These are phyloP conservation scores for Leptoclinus maculatus DNA, from an alignment of 2,797 vertebrate species.

Conservation along the genomic window DNA sequence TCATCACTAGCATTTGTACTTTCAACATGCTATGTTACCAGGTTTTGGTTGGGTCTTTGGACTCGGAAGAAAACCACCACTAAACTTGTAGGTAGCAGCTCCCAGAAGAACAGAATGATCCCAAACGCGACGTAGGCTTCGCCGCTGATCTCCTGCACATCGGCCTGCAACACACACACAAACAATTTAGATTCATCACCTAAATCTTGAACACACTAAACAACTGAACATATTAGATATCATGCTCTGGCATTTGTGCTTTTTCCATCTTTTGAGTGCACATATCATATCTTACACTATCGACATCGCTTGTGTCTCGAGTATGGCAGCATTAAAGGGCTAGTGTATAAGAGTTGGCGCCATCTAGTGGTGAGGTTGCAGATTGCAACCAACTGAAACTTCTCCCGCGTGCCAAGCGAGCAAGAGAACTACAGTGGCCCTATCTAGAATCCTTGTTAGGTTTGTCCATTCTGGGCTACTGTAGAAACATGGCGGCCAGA, in stretches of 20 bases:
- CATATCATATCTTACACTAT: background rate
- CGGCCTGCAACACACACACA: conserved; percentile 73
- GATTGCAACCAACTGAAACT: background rate
- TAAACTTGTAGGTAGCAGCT: conserved; percentile 92
- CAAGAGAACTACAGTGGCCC: background rate
- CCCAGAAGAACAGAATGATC: conserved; percentile 95
- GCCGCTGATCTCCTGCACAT: conserved; percentile 84
- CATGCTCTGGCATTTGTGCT: background rate
- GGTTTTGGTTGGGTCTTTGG: conserved; percentile 91
- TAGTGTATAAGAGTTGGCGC: background rate
- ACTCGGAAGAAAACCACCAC: conserved; percentile 96
- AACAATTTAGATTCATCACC: background rate
- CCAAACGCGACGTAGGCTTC: conserved; percentile 93
- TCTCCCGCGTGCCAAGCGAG: background rate
- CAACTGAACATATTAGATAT: background rate
- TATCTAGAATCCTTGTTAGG: background rate
- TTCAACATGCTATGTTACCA: conserved; percentile 81
- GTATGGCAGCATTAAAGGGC: background rate
- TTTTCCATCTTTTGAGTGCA: background rate
- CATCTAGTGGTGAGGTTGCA: too few relatives aligned
- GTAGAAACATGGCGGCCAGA: background rate
- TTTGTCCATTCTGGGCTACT: background rate
- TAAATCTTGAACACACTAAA: background rate
- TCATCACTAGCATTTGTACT: background rate
- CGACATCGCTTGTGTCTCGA: background rate